phyloP scores from a whole-genome alignment of 2,113 vertebrate genomes.

The Strix aluco region DNA sequence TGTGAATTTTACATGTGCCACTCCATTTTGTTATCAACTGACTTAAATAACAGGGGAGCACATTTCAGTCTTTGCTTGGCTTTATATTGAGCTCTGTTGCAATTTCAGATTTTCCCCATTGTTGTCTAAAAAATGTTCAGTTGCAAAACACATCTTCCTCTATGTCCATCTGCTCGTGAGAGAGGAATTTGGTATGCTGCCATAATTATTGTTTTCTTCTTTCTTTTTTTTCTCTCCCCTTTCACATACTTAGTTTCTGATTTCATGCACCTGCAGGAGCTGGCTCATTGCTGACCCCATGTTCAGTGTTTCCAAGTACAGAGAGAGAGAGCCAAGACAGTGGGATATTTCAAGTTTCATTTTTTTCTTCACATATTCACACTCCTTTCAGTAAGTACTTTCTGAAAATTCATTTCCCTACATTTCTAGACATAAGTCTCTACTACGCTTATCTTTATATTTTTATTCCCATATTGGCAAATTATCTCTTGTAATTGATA shows the following conservation, averaged over 20 bases:
- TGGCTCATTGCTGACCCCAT: background rate
- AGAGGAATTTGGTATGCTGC: background rate
- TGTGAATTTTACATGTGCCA: background rate
- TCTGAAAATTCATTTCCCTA: background rate
- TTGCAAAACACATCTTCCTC: background rate
- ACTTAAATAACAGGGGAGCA: background rate
- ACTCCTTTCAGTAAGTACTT: background rate
- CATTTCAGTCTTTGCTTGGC: background rate
- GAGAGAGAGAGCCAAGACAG: background rate
- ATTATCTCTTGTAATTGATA: background rate
- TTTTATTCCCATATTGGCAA: background rate
- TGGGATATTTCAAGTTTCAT: background rate
- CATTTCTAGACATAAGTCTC: background rate
- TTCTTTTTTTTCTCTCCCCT: background rate
- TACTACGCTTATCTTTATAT: background rate
- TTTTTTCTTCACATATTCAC: background rate
- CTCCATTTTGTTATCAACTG: background rate
- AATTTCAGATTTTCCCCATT: background rate
- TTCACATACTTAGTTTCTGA: background rate
- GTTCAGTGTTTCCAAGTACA: background rate
- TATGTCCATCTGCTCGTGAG: background rate
- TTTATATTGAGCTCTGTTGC: background rate
- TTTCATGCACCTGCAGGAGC: background rate
- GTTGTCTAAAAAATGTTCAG: background rate
- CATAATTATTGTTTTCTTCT: background rate